Base-by-base conservation (phyloP, 53 echinoderm and acorn worm species). In the Apostichopus leukothele region DNA sequence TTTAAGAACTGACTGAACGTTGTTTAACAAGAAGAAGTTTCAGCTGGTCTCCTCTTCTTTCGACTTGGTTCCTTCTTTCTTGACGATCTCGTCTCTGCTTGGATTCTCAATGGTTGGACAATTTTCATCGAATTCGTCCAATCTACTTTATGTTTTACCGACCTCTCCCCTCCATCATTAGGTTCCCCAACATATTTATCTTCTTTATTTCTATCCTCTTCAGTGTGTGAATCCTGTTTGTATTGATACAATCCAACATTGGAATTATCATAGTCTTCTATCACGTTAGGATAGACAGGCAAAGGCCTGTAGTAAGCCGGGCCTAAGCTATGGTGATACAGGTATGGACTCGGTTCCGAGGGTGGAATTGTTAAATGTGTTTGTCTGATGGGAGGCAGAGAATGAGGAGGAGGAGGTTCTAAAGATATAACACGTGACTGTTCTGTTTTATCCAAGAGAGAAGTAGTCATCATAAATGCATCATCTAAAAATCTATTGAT, bases 401-500 rank as follows among this genome's bases (percentile, higher is more conserved):
- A 50, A 5, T 5, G 4, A 16, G 55, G 16, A 8, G 55, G 16
- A 8, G 55, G 19, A 19, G 55, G 54, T 53, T 5, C 10, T 11
- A 81, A 9, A 55, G 18, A 23, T n/a, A 6, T 81, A 11, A 53
- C 81, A 5, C 55, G 59, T 6, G 81, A 81, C 21, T 54, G 81
- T 7, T 81, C 10, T n/a, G 81, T 10, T 50, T 20, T 81, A 81
- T 81, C 81, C 18, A 91, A 75, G 11, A 74, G 39, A 5, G 88
- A 54, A 9, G 88, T 74, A 4, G 76, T 91, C 12, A 91, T 88
- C 0, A 16, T 53, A 83, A 91, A 91, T 0, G 91, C 88, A 10
- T 91, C 91, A 53, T 91, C 91, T 50, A 91, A 80, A 52, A 91
- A 88, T 55, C 80, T 79, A 66, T 88, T 88, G 55, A 91, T 26